phyloP scores from a whole-genome alignment of 2,113 vertebrate genomes.

The Tyrannus savana region DNA sequence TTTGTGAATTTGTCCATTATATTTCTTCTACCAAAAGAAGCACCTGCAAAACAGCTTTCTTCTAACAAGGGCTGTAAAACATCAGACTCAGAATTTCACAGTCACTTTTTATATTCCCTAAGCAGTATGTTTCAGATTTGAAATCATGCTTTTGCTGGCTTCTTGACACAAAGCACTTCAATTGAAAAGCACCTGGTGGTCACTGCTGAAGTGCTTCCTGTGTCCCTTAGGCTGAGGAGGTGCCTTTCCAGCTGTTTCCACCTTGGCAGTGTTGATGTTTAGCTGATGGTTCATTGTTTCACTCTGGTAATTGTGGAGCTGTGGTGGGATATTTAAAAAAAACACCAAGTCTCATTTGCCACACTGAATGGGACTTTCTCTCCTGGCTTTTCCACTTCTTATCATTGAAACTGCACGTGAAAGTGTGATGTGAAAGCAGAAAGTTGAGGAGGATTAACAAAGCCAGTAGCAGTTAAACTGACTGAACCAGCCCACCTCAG shows the following conservation, averaged over 20 bases:
- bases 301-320: too few species aligned
- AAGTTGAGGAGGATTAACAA: background rate
- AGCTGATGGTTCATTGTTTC: rapidly evolving
- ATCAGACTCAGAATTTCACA: background rate
- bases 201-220: background rate
- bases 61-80: background rate
- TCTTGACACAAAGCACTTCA: background rate
- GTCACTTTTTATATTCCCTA: background rate
- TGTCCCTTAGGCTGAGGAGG: background rate
- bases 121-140: background rate
- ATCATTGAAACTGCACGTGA: background rate
- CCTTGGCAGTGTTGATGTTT: background rate
- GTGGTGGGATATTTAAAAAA: background rate
- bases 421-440: background rate
- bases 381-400: background rate
- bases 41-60: background rate
- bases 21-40: background rate
- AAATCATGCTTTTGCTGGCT: background rate
- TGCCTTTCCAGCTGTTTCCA: background rate
- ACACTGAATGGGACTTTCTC: rapidly evolving
- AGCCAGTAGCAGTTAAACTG: background rate
- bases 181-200: background rate
- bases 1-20: background rate
- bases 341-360: rapidly evolving
- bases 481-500: background rate